Conservation (phyloP, 2,113 vertebrate species). For the Pachypanchax playfairii region DNA sequence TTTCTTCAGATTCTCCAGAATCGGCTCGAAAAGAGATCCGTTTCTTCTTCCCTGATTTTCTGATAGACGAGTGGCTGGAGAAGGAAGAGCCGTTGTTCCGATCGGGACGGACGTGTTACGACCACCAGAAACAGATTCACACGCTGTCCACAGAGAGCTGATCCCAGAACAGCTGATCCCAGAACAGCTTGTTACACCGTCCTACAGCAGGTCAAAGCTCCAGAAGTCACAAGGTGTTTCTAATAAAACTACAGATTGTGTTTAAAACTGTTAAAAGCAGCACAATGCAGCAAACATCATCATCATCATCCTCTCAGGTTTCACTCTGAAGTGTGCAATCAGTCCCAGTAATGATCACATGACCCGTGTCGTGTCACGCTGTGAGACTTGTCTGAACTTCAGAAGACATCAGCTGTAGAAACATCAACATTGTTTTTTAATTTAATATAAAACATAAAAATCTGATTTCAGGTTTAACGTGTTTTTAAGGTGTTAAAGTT, state of each 20-base stretch:
- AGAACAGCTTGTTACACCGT: too few species aligned
- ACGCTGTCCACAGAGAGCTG: slow-evolving; percentile 43
- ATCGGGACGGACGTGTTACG: slow-evolving; percentile 66
- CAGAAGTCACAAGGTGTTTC: background rate
- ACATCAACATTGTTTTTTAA: background rate
- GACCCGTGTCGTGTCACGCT: slow-evolving; percentile 2
- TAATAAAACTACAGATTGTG: too few species aligned
- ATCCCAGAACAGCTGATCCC: slow-evolving; percentile 47
- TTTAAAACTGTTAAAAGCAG: slow-evolving; percentile 47
- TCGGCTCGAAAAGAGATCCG: slow-evolving; percentile 89
- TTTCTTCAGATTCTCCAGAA: slow-evolving; percentile 83
- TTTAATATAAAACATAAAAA: slow-evolving; percentile 9
- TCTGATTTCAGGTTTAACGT: slow-evolving; percentile 9
- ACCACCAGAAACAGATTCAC: slow-evolving; percentile 75
- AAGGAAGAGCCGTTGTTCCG: slow-evolving; percentile 84
- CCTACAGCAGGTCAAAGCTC: too few species aligned
- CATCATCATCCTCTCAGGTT: too few species aligned
- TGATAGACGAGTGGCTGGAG: slow-evolving; percentile 81
- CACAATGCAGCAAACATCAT: slow-evolving; percentile 12
- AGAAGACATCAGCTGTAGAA: background rate
- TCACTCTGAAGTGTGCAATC: too few species aligned
- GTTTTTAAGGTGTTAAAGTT: background rate
- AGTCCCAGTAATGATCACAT: too few species aligned
- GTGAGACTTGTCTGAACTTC: too few species aligned
- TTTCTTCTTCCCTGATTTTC: slow-evolving; percentile 93